phyloP scores from a whole-genome alignment of 2,888 invertebrate genomes.

The Lomographa bimaculata region DNA sequence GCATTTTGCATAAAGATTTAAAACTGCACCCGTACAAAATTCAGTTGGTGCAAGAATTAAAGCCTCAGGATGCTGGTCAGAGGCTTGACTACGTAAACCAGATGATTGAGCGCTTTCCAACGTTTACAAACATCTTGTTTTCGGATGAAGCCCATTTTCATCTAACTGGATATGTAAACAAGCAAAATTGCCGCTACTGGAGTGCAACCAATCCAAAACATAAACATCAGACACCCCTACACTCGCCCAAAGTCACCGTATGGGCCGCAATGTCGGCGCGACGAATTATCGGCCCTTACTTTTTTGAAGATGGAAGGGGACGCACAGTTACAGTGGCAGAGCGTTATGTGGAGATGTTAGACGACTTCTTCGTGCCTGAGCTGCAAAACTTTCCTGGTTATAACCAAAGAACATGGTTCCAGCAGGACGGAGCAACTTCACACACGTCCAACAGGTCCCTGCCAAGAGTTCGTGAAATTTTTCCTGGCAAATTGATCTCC shows the following conservation, averaged over 20 bases:
- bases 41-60: too few relatives aligned
- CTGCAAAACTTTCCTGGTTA: constrained; percentile 23
- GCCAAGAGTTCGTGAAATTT: too few relatives aligned
- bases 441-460: constrained; percentile 28
- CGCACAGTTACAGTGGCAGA: neutral
- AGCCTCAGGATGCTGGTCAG: too few relatives aligned
- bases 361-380: constrained; percentile 27
- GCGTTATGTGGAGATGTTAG: constrained; percentile 28
- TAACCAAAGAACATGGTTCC: constrained; percentile 23
- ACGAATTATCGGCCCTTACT: constrained; percentile 35
- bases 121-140: too few relatives aligned
- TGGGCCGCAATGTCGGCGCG: too few relatives aligned
- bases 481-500: too few relatives aligned
- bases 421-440: constrained; percentile 30
- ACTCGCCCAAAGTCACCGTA: constrained; percentile 31
- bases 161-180: constrained; percentile 28
- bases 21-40: too few relatives aligned
- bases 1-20: too few relatives aligned
- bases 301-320: constrained; percentile 32
- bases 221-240: constrained; percentile 32
- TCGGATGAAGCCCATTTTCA: constrained; percentile 30
- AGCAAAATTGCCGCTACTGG: constrained; percentile 34
- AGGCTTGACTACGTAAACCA: too few relatives aligned
- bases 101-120: too few relatives aligned
- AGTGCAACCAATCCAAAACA: constrained; percentile 23